phyloP scores from a whole-genome alignment of 2,113 vertebrate species.

The Circaetus gallicus region DNA sequence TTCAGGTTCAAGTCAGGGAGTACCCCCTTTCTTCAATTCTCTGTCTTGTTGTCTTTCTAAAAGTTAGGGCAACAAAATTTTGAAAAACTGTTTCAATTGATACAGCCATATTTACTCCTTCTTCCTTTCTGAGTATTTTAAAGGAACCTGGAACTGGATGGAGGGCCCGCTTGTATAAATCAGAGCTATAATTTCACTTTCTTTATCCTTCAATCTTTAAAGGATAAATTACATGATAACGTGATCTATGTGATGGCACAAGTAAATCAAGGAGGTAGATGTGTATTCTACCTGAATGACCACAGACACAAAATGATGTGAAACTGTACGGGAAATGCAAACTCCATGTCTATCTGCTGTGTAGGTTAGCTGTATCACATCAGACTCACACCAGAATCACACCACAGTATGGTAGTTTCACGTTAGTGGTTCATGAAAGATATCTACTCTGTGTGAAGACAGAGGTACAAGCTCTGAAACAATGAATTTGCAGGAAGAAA shows the following conservation, averaged over 20 bases:
- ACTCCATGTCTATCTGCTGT: not conserved
- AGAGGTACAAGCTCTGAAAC: not conserved
- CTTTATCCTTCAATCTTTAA: not conserved
- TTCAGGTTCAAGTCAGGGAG: not conserved
- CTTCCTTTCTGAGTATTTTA: not conserved
- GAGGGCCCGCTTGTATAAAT: not conserved
- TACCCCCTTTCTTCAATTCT: not conserved
- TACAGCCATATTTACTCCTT: not conserved
- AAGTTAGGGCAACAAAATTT: not conserved
- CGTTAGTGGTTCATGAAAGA: not conserved
- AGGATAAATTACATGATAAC: not conserved
- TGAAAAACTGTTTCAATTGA: not conserved
- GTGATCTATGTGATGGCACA: not conserved
- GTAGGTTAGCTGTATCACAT: not conserved
- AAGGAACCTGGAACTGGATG: not conserved
- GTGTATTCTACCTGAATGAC: not conserved
- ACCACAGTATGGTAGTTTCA: not conserved
- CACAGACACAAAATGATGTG: not conserved
- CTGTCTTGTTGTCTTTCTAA: not conserved
- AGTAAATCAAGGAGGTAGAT: not conserved
- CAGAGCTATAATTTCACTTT: not conserved
- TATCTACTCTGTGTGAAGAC: not conserved
- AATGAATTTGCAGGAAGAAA: not conserved
- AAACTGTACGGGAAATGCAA: not conserved
- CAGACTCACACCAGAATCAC: not conserved